Conservation (phyloP, 2,797 vertebrate species). For the Adelosebastes latens region DNA sequence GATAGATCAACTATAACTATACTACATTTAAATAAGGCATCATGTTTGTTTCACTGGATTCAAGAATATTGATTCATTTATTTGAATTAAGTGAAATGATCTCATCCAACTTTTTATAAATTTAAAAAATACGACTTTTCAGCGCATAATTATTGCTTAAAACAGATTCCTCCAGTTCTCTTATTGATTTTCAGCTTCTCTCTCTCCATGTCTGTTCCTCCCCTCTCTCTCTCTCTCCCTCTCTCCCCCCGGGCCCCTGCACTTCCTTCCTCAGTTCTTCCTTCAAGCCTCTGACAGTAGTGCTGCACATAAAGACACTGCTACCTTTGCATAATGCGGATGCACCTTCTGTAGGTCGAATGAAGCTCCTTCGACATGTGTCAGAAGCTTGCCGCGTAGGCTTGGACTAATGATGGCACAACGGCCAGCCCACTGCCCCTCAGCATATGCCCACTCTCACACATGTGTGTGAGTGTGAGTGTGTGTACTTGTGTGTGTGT, state of each 20-base stretch:
- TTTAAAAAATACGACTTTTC: neutral
- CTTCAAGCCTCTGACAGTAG: slow-evolving; percentile 82
- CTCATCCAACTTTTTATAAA: neutral
- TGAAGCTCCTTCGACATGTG: slow-evolving; percentile 85
- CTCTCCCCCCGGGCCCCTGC: slow-evolving; percentile 35
- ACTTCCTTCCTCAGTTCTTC: slow-evolving; percentile 74
- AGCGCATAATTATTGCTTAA: slow-evolving; percentile 32
- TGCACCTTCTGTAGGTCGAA: slow-evolving; percentile 83
- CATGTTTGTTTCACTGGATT: neutral
- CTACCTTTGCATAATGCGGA: slow-evolving; percentile 86
- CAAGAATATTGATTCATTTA: neutral
- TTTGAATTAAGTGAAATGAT: neutral
- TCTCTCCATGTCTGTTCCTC: slow-evolving; percentile 40
- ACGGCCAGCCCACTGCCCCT: slow-evolving; percentile 86
- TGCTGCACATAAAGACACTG: slow-evolving; percentile 81
- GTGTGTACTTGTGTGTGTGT: slow-evolving; percentile 34
- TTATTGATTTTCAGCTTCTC: slow-evolving; percentile 64
- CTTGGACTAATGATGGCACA: slow-evolving; percentile 88
- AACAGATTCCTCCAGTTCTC: slow-evolving; percentile 46
- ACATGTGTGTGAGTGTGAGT: slow-evolving; percentile 27
- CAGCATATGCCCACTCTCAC: slow-evolving; percentile 78
- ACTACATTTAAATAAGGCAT: neutral
- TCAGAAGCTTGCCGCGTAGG: slow-evolving; percentile 84
- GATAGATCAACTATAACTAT: neutral
- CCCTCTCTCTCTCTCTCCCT: slow-evolving; percentile 6